phyloP scores from a whole-genome alignment of 37 sponge, comb jelly and placozoan species.

The Ephydatia muelleri region DNA sequence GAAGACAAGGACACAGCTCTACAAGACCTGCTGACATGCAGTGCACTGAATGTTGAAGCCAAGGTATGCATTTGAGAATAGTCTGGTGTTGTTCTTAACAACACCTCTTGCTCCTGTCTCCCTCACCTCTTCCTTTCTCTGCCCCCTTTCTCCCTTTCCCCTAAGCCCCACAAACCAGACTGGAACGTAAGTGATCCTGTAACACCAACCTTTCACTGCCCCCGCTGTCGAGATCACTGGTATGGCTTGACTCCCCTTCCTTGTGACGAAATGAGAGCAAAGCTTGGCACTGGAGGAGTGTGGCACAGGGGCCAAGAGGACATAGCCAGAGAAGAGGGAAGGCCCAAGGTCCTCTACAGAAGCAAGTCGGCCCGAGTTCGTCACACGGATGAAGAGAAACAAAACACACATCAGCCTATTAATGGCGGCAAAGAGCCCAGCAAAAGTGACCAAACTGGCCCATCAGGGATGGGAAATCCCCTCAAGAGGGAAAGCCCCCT shows the following conservation, averaged over 20 bases:
- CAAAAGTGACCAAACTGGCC: neutral
- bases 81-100: neutral
- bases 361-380: neutral
- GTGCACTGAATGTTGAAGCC: conserved; percentile 52
- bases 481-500: neutral
- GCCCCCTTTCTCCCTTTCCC: neutral
- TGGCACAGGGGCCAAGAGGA: conserved; percentile 61
- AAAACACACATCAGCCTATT: neutral
- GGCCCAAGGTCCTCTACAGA: neutral
- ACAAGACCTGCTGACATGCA: conserved; percentile 65
- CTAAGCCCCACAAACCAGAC: conserved; percentile 28
- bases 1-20: conserved; percentile 32
- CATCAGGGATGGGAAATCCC: neutral
- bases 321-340: neutral
- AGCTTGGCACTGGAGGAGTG: conserved; percentile 66
- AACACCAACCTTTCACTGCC: conserved; percentile 80
- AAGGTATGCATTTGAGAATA: conserved; percentile 24
- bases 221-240: conserved; percentile 85
- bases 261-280: conserved; percentile 79
- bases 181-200: conserved; percentile 72
- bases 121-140: neutral
- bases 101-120: neutral
- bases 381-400: neutral
- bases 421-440: neutral
- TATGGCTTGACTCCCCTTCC: conserved; percentile 72